Evolutionary conservation across 2,113 vertebrate genomes (phyloP).

Genomic region (Equus przewalskii): DNA sequence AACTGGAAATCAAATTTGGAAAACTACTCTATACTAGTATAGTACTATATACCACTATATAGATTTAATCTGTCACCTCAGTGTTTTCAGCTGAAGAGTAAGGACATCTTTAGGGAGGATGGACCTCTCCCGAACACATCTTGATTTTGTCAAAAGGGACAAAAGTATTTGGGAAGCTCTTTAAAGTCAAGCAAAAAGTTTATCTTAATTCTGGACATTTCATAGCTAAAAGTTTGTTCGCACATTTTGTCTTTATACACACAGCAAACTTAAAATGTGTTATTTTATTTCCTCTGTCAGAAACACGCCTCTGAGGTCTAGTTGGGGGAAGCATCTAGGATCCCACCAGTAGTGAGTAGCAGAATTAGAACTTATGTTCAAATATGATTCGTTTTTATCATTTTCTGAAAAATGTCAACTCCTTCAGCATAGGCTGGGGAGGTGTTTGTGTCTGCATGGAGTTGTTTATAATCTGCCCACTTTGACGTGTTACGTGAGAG

Average conservation of each 20-base stretch:
- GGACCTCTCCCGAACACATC: accelerated
- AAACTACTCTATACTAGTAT: not conserved
- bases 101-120: not conserved
- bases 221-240: accelerated
- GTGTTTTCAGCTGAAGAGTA: not conserved
- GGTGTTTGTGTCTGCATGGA: accelerated
- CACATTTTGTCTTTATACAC: not conserved
- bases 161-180: not conserved
- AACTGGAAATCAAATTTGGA: not conserved
- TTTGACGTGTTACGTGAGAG: accelerated
- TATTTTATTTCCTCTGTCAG: not conserved
- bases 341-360: accelerated
- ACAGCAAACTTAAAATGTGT: not conserved
- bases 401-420: not conserved
- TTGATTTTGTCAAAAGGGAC: not conserved
- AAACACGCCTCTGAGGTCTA: not conserved
- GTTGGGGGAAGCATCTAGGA: too few species aligned
- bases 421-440: not conserved
- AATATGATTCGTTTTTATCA: accelerated
- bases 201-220: not conserved
- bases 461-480: not conserved
- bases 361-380: too few species aligned
- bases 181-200: not conserved
- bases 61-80: not conserved
- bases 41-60: too few species aligned